Conservation (phyloP, 2,888 invertebrate species). For the Agrotis segetum region DNA sequence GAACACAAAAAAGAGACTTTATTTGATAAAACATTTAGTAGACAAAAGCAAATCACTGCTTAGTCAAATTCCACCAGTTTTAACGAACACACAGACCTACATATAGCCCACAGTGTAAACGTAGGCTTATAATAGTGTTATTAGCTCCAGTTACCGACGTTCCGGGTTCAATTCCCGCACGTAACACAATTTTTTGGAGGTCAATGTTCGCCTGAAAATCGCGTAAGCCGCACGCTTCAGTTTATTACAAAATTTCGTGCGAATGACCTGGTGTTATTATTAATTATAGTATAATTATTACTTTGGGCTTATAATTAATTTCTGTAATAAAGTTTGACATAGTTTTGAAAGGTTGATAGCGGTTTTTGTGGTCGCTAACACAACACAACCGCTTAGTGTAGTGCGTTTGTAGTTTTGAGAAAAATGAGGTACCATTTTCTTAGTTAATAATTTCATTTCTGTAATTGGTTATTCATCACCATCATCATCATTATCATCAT, state of each 20-base stretch:
- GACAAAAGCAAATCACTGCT: conserved; percentile 16
- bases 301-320: conserved; percentile 13
- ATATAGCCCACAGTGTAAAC: conserved; percentile 43
- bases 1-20: not conserved
- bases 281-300: conserved; percentile 15
- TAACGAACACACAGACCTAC: conserved; percentile 49
- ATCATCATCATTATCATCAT: too few relatives aligned
- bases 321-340: conserved; percentile 23
- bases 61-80: conserved; percentile 25
- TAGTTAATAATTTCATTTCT: too few relatives aligned
- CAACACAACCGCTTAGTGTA: not conserved
- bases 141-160: conserved; percentile 61
- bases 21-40: not conserved
- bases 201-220: conserved; percentile 81
- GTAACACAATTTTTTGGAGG: conserved; percentile 80
- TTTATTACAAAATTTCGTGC: conserved; percentile 61
- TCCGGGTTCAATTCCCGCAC: conserved; percentile 85
- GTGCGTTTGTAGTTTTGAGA: too few relatives aligned
- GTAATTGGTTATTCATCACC: too few relatives aligned
- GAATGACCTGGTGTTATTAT: conserved; percentile 40
- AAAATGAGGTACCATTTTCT: too few relatives aligned
- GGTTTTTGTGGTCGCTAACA: not conserved
- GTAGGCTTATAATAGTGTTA: conserved; percentile 59
- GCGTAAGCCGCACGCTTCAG: conserved; percentile 59
- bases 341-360: conserved; percentile 6